Conservation (phyloP, 2,797 vertebrate genomes). For the Orestias chungarensis region DNA sequence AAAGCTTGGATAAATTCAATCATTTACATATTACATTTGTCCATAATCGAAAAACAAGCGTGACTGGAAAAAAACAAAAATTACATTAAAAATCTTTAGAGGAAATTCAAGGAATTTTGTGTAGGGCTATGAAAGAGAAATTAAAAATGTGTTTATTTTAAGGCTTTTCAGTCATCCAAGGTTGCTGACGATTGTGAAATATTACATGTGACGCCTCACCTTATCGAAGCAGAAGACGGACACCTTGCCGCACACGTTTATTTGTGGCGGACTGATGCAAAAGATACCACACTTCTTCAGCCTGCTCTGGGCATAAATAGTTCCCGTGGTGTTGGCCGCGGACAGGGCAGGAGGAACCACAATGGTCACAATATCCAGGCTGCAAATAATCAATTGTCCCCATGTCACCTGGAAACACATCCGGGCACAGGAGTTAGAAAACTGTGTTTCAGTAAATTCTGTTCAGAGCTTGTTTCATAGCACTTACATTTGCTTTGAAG, state of each 20-base stretch:
- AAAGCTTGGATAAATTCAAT: too few species aligned
- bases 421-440: too few species aligned
- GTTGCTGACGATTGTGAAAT: too few species aligned
- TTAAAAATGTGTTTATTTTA: too few species aligned
- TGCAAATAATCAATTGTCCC: conserved; percentile 79
- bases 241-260: conserved; percentile 91
- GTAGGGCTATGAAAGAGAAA: too few species aligned
- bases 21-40: too few species aligned
- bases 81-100: too few species aligned
- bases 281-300: conserved; percentile 87
- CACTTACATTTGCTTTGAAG: conserved; percentile 78
- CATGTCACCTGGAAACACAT: conserved; percentile 60
- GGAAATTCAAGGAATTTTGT: too few species aligned
- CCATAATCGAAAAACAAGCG: too few species aligned
- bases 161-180: too few species aligned
- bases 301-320: conserved; percentile 91
- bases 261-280: conserved; percentile 92
- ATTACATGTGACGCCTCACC: too few species aligned
- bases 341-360: conserved; percentile 92
- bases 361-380: conserved; percentile 91
- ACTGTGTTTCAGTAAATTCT: not conserved
- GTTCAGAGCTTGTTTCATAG: not conserved
- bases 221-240: conserved; percentile 95
- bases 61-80: too few species aligned
- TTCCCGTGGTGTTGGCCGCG: conserved; percentile 92